phyloP scores from a whole-genome alignment of 1,140 invertebrate species.

The Alviniconcha marisindica region DNA sequence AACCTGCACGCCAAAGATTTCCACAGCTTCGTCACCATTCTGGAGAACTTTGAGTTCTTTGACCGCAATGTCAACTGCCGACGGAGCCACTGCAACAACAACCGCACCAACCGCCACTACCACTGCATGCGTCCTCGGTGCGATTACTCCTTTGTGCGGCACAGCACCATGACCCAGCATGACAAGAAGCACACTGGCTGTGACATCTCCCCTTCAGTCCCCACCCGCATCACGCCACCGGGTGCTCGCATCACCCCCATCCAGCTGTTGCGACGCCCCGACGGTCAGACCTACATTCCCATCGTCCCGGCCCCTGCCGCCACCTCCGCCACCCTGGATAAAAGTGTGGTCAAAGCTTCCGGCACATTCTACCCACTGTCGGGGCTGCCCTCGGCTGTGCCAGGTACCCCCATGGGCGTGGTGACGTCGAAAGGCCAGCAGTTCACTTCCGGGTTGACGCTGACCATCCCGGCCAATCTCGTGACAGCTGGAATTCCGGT shows the following conservation, averaged over 20 bases:
- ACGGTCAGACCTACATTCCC: slow-evolving; percentile 44
- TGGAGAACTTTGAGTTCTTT: slow-evolving; percentile 89
- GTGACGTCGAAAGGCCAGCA: not conserved
- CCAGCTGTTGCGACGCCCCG: slow-evolving; percentile 27
- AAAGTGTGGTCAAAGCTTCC: slow-evolving; percentile 89
- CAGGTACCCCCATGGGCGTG: slow-evolving; percentile 18
- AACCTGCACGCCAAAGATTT: slow-evolving; percentile 87
- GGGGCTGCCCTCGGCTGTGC: not conserved
- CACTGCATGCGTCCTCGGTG: slow-evolving; percentile 86
- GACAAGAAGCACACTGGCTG: slow-evolving; percentile 78
- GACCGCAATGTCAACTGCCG: slow-evolving; percentile 88
- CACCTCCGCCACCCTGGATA: slow-evolving; percentile 39
- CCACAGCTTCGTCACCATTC: slow-evolving; percentile 88
- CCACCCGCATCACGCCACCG: slow-evolving; percentile 19
- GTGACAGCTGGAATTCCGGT: slow-evolving; percentile 36
- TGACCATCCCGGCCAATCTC: slow-evolving; percentile 43
- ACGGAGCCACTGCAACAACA: slow-evolving; percentile 83
- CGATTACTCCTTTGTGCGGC: slow-evolving; percentile 85
- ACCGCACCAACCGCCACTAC: slow-evolving; percentile 85
- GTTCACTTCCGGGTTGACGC: slow-evolving; percentile 35
- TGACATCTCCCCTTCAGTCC: not conserved
- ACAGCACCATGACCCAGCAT: slow-evolving; percentile 84
- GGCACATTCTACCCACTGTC: slow-evolving; percentile 95
- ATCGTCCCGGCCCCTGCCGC: slow-evolving; percentile 48
- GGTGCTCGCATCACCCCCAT: slow-evolving; percentile 27